Base-by-base conservation (phyloP, 1,140 invertebrate genomes). In the Sipha flava region DNA sequence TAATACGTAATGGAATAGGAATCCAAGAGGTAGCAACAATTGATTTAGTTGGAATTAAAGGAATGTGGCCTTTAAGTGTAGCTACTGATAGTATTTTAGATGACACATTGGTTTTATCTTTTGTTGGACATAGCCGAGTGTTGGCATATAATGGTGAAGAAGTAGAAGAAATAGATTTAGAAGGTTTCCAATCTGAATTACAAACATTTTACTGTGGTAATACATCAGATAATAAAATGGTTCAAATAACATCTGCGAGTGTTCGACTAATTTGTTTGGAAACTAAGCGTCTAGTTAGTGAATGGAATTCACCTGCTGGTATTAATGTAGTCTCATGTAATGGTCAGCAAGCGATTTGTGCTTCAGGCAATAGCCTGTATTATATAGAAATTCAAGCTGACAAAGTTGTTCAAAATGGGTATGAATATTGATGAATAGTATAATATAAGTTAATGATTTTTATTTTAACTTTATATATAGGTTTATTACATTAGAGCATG, bases 1-100 rank as follows among this genome's bases (percentile, higher is more conserved):
- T 99, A 66, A 99, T 99, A 77, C 90, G 97, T 81, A 98, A 98
- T 87, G 97, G 97, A 2, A 98, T 98, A 84, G 97, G 96, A 5
- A 98, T 98, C 73, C 95, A 98, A 85, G 97, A 99, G 86, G 94
- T 97, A 86, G 97, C 97, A 0, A 95, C 92, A 66, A 98, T 99
- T 82, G 98, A 99, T 88, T 88, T 99, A 79, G 91, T 94, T 18
- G 96, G 97, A 37, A 98, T 99, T 68, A 98, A 98, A 87, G 97
- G 96, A 79, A 96, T 98, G 90, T 98, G 96, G 95, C 93, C 96
- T 1, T 87, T 98, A 9, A 93, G 92, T 81, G 88, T 96, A n/a
- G 86, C 86, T 54, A 86, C 86, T 49, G 86, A 87, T 45, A 87
- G 86, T 1, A 87, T 88, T 79, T 88, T 88, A 82, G 95, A 98